Base-by-base conservation (phyloP, 2,797 vertebrate genomes). In the Pseudotriccus pelzelni region DNA sequence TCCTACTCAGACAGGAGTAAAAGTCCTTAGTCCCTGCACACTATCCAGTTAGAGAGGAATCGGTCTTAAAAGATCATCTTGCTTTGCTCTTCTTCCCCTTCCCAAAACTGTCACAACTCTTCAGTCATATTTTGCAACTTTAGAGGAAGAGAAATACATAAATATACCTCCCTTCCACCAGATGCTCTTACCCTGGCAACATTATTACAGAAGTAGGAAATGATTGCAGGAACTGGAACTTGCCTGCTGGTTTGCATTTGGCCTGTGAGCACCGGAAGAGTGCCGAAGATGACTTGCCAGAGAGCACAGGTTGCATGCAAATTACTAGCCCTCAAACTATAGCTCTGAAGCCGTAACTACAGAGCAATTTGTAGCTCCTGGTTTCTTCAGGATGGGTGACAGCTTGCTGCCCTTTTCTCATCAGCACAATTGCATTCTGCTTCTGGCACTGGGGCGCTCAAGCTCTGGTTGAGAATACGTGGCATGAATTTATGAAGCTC, bases 211-310 rank as follows among this genome's bases (percentile, higher is more conserved):
- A 84, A 85, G 62, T 60, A 80, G 69, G 83, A 91, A 89, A 86
- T 56, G 19, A 66, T 70, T 14, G 0, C 50, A 63, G 74, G 58
- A 92, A 80, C 79, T 86, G 59, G 41, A 69, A 68, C 41, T 95
- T 86, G 72, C 30, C 44, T 80, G n/a, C 44, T 89, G 49, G 53
- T 94, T 93, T 87, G 34, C 25, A 7, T 75, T 94, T 94, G 79
- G 79, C 73, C 46, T 84, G 27, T 75, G 59, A 72, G 39, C 76
- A 28, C 44, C 66, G 58, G 43, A 59, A 63, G 37, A 58, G 24
- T 66, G 73, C 56, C 39, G 56, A 70, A n/a, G 59, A 74, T 28
- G 36, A 24, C 46, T 87, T 95, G 49, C 70, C 60, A 73, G 50
- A 75, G 34, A 68, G 82, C 5, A 2, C 30, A 81, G 49, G 53